phyloP scores from a whole-genome alignment of 2,113 vertebrate genomes.

The Passer montanus region DNA sequence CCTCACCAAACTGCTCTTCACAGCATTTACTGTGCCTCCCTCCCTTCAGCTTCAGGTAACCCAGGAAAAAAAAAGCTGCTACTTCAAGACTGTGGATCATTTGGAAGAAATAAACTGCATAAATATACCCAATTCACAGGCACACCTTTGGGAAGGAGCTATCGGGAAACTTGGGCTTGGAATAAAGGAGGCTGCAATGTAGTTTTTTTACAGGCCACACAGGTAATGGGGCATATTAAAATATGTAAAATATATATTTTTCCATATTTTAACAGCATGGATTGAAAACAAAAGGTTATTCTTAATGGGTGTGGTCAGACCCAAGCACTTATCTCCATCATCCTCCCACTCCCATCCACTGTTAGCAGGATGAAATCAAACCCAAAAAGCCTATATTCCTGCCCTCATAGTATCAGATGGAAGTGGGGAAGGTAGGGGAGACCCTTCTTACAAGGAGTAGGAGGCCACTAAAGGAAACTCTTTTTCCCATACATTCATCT shows the following conservation, averaged over 20 bases:
- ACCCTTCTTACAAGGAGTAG: slow-evolving; percentile 47
- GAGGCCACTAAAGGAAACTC: slow-evolving; percentile 47
- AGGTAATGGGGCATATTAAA: slow-evolving; percentile 54
- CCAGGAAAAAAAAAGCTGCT: background rate
- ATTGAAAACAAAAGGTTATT: slow-evolving; percentile 49
- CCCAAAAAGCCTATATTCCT: background rate
- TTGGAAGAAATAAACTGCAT: slow-evolving; percentile 60
- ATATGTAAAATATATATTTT: slow-evolving; percentile 46
- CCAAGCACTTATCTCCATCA: slow-evolving; percentile 20
- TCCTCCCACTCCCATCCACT: slow-evolving; percentile 15
- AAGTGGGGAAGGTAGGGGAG: background rate
- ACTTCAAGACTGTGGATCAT: background rate
- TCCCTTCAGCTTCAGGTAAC: background rate
- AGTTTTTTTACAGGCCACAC: slow-evolving; percentile 54
- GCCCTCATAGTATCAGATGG: background rate
- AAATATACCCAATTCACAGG: slow-evolving; percentile 64
- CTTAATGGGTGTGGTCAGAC: slow-evolving; percentile 42
- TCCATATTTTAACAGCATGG: slow-evolving; percentile 54
- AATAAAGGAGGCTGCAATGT: slow-evolving; percentile 42
- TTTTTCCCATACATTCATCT: slow-evolving; percentile 50
- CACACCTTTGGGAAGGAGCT: slow-evolving; percentile 41
- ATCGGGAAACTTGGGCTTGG: slow-evolving; percentile 7
- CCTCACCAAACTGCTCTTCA: background rate
- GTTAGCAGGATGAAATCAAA: background rate
- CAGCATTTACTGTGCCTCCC: background rate